Evolutionary conservation across 2,888 invertebrate species (phyloP).

Genomic region (Chironomus riparius): DNA sequence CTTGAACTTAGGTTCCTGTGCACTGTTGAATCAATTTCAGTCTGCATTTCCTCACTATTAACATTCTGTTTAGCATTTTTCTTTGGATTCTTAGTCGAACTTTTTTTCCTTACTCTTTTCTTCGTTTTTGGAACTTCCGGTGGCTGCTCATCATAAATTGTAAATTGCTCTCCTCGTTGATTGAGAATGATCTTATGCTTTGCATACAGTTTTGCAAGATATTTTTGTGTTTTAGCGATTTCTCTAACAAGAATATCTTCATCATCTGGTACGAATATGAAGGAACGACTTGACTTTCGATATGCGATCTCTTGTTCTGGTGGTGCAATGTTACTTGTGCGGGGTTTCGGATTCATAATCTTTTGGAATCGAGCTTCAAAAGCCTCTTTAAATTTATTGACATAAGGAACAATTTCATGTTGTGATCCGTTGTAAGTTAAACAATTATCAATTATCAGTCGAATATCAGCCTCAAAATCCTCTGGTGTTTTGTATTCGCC

Average conservation of each 20-base stretch:
- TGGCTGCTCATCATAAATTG: too few species aligned
- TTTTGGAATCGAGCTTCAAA: not conserved
- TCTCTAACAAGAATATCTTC: not conserved
- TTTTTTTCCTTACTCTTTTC: not conserved
- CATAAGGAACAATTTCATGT: not conserved
- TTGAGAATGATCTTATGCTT: not conserved
- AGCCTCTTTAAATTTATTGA: not conserved
- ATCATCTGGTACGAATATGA: not conserved
- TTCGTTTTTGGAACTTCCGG: not conserved
- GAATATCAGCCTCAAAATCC: not conserved
- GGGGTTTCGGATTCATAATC: not conserved
- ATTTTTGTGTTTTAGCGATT: not conserved
- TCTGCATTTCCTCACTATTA: not conserved
- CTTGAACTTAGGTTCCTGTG: not conserved
- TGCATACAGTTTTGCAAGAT: not conserved
- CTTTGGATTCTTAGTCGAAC: not conserved
- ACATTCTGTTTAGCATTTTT: not conserved
- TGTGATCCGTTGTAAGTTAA: not conserved
- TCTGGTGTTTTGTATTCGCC: not conserved
- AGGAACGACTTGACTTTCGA: not conserved
- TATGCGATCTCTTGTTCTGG: not conserved
- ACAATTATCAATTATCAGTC: not conserved
- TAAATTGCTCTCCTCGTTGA: not conserved
- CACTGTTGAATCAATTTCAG: not conserved
- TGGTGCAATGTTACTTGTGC: not conserved